Percentiles rank a stretch among this genome's conserved stretches.
These are phyloP conservation scores for Aricia artaxerxes DNA, from an alignment of 2,888 invertebrate genomes.

Conservation along the genomic window DNA sequence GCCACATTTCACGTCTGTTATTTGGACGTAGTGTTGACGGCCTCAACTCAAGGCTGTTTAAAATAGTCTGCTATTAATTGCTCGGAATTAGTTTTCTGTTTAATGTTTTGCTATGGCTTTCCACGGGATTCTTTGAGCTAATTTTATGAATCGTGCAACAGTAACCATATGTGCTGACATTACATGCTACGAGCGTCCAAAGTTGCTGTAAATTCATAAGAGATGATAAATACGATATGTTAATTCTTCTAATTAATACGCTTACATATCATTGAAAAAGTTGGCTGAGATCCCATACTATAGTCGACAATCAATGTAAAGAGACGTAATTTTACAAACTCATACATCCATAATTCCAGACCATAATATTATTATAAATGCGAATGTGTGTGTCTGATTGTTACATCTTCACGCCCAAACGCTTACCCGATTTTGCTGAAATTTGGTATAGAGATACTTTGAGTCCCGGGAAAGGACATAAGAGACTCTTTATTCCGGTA, in stretches of 20 bases:
- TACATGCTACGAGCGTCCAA: slow-evolving; percentile 2
- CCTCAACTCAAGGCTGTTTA: slow-evolving; percentile 63
- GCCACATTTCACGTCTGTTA: slow-evolving; percentile 42
- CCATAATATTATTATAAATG: too few species aligned
- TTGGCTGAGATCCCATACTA: background rate
- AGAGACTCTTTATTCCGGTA: too few species aligned
- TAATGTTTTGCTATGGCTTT: slow-evolving; percentile 56
- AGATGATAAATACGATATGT: background rate
- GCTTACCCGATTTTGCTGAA: too few species aligned
- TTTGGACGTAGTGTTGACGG: slow-evolving; percentile 43
- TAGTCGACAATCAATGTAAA: background rate
- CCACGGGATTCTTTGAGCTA: slow-evolving; percentile 32
- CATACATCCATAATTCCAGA: too few species aligned
- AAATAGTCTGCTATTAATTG: slow-evolving; percentile 56
- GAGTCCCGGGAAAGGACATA: too few species aligned
- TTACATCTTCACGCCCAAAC: too few species aligned
- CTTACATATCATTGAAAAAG: background rate
- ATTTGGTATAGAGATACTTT: too few species aligned
- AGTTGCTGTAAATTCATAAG: background rate
- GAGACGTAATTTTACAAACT: background rate
- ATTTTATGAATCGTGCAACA: slow-evolving; percentile 11
- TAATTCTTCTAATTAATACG: background rate
- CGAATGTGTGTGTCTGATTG: too few species aligned
- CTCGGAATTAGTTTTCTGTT: slow-evolving; percentile 48
- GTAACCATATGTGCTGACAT: slow-evolving; percentile 13